Evolutionary conservation across 1,140 invertebrate species (phyloP), one percentile per base, ranked within the genome.

Genomic region (Wiebesia pumilae): DNA sequence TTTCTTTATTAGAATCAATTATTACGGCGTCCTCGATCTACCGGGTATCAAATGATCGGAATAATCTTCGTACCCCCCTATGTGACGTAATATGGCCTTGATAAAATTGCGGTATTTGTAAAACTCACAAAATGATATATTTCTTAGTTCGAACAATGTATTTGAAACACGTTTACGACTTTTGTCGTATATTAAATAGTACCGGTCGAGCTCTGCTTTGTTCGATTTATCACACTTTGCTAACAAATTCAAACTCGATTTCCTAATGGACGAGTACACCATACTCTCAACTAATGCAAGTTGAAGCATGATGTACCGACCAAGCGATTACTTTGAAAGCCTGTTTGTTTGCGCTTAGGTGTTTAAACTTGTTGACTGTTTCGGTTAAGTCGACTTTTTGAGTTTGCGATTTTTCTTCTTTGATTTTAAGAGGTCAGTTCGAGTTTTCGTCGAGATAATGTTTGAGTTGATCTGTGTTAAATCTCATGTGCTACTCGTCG

Each of bases 201-300:
- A 7, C 6, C 21, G 71, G 7, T n/a, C 24, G 21, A 43, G 38
- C 71, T 43, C 43, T 75, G 38, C 43, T 43, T 43, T n/a, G 38
- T 19, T 43, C 27, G 38, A 75, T 75, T 75, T 75, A 75, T 81
- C 27, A 54, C 62, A 43, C 35, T 40, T 43, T 35, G 43, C 54
- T 12, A 58, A 24, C 27, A 75, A 71, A 58, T 14, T 30, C 21
- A 62, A 84, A 84, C 54, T 84, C 9, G 73, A 75, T 84, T 77
- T 77, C 33, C 65, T 58, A 83, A 43, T 38, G 24, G 4, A 73
- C 51, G 16, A 58, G 43, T 83, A 30, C n/a, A 51, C 30, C 27
- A 14, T 54, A 73, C 19, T 69, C 40, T 73, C 19, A 33, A 73
- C 21, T 40, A 73, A 73, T 40, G 24, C 14, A 73, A 73, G 40